These are phyloP conservation scores for Lepidotrigona ventralis DNA, from an alignment of 1,140 invertebrate genomes.

Conservation along the genomic window DNA sequence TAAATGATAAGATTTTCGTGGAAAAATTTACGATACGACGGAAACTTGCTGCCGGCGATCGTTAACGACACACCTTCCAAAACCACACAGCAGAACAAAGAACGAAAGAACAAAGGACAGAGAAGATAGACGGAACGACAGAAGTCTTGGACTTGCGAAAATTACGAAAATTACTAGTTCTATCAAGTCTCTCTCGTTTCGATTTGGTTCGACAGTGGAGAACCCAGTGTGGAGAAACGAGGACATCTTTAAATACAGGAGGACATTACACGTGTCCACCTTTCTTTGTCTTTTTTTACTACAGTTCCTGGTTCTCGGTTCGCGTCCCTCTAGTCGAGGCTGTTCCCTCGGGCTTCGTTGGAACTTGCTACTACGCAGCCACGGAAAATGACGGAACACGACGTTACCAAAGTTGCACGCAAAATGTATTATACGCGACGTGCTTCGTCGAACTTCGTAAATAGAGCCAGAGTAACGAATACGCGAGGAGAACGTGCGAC, in stretches of 20 bases:
- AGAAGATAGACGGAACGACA: not conserved
- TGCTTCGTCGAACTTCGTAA: conserved; percentile 43
- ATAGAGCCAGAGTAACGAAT: conserved; percentile 52
- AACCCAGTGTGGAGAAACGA: too few species aligned
- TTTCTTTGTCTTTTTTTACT: not conserved
- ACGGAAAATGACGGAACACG: conserved; percentile 54
- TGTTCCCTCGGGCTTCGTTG: conserved; percentile 17
- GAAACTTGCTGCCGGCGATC: conserved; percentile 3
- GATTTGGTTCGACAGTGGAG: not conserved
- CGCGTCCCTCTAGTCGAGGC: not conserved
- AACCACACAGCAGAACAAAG: too few species aligned
- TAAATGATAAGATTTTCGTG: conserved; percentile 22
- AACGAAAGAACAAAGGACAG: not conserved
- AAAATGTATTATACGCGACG: conserved; percentile 55
- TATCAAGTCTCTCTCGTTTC: not conserved
- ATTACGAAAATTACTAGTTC: conserved; percentile 1
- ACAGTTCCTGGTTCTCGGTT: not conserved
- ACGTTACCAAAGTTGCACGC: conserved; percentile 46
- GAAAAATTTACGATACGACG: conserved; percentile 39
- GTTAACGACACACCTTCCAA: not conserved
- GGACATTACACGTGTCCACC: not conserved
- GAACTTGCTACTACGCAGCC: conserved; percentile 21
- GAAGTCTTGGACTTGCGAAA: not conserved
- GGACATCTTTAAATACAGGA: not conserved
- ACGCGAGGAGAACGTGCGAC: not conserved